Evolutionary conservation across 2,113 vertebrate genomes (phyloP).

Genomic region (Ammodytes dubius): DNA sequence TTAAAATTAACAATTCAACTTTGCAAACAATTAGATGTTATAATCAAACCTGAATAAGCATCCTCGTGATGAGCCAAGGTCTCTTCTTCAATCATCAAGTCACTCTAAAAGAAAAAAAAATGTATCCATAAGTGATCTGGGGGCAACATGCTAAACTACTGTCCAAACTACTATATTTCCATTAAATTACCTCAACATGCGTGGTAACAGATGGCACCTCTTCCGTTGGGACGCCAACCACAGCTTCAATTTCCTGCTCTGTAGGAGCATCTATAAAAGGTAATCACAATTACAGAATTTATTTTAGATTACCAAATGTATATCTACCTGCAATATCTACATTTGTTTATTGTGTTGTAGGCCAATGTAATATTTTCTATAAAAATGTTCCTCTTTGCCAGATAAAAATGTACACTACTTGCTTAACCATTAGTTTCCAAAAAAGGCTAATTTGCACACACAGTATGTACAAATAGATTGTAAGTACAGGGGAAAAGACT

Average conservation of each 20-base stretch:
- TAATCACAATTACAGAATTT: not conserved
- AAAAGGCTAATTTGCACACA: not conserved
- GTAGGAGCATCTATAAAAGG: conserved; percentile 7
- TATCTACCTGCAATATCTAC: not conserved
- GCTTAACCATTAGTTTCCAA: too few species aligned
- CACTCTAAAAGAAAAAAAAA: conserved; percentile 48
- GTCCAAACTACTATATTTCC: not conserved
- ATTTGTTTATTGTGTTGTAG: not conserved
- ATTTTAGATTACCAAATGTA: not conserved
- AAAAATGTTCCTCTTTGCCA: not conserved
- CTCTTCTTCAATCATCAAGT: conserved; percentile 4
- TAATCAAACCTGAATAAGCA: conserved; percentile 38
- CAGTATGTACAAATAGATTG: not conserved
- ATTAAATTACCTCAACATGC: conserved; percentile 35
- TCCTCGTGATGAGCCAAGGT: not conserved
- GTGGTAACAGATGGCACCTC: not conserved
- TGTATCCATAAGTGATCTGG: not conserved
- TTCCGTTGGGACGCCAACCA: not conserved
- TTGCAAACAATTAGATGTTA: not conserved
- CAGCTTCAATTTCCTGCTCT: conserved; percentile 11
- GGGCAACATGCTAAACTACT: not conserved
- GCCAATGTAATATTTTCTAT: not conserved
- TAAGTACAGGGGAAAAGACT: not conserved
- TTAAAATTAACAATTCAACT: not conserved
- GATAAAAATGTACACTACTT: not conserved